phyloP scores from a whole-genome alignment of 1,140 invertebrate genomes.

The Sesamia nonagrioides region DNA sequence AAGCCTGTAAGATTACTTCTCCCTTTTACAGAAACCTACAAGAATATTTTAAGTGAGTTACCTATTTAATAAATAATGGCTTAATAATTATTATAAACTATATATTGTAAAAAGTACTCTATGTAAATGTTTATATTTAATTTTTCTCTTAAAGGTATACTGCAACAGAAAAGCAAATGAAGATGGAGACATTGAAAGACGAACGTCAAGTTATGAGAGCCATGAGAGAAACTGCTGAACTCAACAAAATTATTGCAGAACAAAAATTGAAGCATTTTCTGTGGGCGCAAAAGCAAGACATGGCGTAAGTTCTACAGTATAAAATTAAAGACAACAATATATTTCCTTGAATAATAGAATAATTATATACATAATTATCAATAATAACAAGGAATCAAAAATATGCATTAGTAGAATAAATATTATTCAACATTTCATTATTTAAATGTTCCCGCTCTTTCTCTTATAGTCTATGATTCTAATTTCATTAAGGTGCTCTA shows the following conservation, averaged over 20 bases:
- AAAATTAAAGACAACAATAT: not conserved
- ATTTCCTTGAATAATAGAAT: not conserved
- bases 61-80: not conserved
- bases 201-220: slow-evolving; percentile 77
- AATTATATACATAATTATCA: not conserved
- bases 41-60: slow-evolving; percentile 70
- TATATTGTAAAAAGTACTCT: too few species aligned
- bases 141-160: slow-evolving; percentile 61
- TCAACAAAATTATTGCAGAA: slow-evolving; percentile 85
- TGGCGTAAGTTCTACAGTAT: slow-evolving; percentile 67
- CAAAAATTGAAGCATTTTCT: slow-evolving; percentile 82
- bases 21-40: slow-evolving; percentile 66
- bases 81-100: too few species aligned
- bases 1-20: slow-evolving; percentile 54
- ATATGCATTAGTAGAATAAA: too few species aligned
- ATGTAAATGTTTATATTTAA: too few species aligned
- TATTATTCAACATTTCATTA: not conserved
- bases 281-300: slow-evolving; percentile 80
- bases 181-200: slow-evolving; percentile 81
- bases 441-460: slow-evolving; percentile 7
- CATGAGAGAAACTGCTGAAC: slow-evolving; percentile 83
- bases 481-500: not conserved
- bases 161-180: slow-evolving; percentile 72
- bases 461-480: not conserved
- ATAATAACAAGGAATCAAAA: not conserved